Evolutionary conservation across 2,797 vertebrate genomes (phyloP).

Genomic region (Coreius guichenoti): DNA sequence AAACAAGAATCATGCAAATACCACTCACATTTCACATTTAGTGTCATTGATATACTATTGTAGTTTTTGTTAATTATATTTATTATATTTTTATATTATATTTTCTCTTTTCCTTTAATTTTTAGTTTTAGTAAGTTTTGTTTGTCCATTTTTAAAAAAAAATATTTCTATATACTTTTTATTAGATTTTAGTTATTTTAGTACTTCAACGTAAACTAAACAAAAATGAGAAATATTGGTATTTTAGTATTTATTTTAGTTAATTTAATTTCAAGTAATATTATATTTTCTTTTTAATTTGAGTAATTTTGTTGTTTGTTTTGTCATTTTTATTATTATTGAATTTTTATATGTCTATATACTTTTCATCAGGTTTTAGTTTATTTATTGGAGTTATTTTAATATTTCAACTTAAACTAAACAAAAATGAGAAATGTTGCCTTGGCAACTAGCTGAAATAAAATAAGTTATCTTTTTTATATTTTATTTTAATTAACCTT

Average conservation of each 20-base stretch:
- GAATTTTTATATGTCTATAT: no score
- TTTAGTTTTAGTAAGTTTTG: no score
- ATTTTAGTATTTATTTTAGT: no score
- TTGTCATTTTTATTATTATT: no score
- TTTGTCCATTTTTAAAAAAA: no score
- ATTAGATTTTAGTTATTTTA: not conserved
- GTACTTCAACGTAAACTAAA: not conserved
- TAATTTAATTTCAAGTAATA: no score
- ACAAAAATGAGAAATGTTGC: not conserved
- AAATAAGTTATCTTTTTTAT: not conserved
- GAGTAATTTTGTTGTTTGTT: no score
- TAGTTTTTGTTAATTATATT: not conserved
- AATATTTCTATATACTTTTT: not conserved
- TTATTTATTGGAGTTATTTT: no score
- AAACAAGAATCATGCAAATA: not conserved
- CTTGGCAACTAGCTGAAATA: not conserved
- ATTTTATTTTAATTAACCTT: not conserved
- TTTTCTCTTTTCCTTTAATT: no score
- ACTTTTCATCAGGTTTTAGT: not conserved
- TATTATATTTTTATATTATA: not conserved
- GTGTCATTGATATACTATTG: not conserved
- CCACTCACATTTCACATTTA: not conserved
- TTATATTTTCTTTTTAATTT: no score
- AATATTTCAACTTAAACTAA: not conserved
- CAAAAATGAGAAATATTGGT: not conserved